phyloP scores from a whole-genome alignment of 2,797 vertebrate genomes.

The Alfaro cultratus region DNA sequence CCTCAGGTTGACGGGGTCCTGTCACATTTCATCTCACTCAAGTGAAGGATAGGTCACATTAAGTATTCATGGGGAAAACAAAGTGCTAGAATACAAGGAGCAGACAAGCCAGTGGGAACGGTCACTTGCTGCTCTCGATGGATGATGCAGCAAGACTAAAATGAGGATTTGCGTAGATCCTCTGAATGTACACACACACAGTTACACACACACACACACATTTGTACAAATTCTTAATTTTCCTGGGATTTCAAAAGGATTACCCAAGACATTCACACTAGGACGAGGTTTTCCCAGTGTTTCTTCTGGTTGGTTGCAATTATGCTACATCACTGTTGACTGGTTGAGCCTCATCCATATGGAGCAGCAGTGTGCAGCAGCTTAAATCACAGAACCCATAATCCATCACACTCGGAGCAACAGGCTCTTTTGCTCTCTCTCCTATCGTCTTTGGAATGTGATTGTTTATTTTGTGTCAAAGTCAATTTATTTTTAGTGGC shows the following conservation, averaged over 20 bases:
- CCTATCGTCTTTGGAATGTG: not conserved
- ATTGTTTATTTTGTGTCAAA: not conserved
- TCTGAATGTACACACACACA: not conserved
- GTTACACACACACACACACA: not conserved
- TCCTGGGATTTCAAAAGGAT: constrained; percentile 23
- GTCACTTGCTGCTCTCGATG: constrained; percentile 24
- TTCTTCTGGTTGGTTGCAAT: constrained; percentile 2
- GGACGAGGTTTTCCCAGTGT: constrained; percentile 14
- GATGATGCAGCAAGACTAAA: constrained; percentile 9
- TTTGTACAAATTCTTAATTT: not conserved
- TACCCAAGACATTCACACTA: constrained; percentile 7
- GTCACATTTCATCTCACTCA: constrained; percentile 57
- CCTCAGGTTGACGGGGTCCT: constrained; percentile 31
- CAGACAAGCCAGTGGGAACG: constrained; percentile 12
- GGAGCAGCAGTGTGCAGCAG: not conserved
- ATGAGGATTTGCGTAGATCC: constrained; percentile 36
- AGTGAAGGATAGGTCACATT: constrained; percentile 36
- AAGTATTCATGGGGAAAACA: constrained; percentile 18
- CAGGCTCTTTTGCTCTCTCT: not conserved
- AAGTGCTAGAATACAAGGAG: constrained; percentile 1
- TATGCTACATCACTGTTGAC: not conserved
- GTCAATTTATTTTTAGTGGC: not conserved
- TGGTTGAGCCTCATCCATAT: constrained; percentile 1
- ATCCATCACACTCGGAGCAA: not conserved
- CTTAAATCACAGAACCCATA: not conserved